A percentile compares a stretch with the other conserved stretches of the same genome.
Conservation (phyloP, 2,113 vertebrate genomes). For the rabbit (Oryctolagus cuniculus) region mOryCun1.1 NC_091440.1:21771001-21771500, state of each 20-base stretch:
- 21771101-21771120: neutral
- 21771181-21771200: neutral
- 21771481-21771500: constrained; percentile 37
- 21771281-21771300: neutral
- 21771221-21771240: neutral
- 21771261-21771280: neutral
- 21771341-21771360: neutral
- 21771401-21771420: neutral
- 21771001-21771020: neutral
- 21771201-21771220: neutral
- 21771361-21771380: neutral
- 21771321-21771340: neutral
- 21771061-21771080: neutral
- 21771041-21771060: neutral
- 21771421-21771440: neutral
- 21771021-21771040: neutral
- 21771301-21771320: neutral
- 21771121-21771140: neutral
- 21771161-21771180: neutral
- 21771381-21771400: neutral
- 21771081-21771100: neutral
- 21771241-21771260: constrained; percentile 13
- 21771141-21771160: neutral
- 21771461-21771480: constrained; percentile 34
- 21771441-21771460: neutral